Evolutionary conservation across 2,797 vertebrate genomes (phyloP).

Genomic region (Leptoclinus maculatus): DNA sequence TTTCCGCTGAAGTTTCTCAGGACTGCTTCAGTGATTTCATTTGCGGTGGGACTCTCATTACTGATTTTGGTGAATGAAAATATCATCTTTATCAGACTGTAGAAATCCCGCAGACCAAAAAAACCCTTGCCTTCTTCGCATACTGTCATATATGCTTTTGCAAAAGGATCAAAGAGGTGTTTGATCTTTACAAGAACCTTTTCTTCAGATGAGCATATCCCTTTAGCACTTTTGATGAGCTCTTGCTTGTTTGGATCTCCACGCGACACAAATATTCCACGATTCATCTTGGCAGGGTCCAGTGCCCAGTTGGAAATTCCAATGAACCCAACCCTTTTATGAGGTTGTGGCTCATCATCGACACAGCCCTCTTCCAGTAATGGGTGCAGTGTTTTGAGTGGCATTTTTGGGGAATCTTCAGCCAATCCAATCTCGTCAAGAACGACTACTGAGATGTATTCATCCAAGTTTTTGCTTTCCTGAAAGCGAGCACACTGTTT

Average conservation of each 20-base stretch:
- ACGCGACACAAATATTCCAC: conserved; percentile 89
- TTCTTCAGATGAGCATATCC: conserved; percentile 88
- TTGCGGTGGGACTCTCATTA: conserved; percentile 59
- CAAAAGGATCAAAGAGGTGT: conserved; percentile 84
- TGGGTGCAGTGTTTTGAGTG: conserved; percentile 92
- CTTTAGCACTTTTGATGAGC: conserved; percentile 87
- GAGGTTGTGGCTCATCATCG: conserved; percentile 88
- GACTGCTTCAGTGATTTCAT: conserved; percentile 82
- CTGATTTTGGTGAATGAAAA: conserved; percentile 82
- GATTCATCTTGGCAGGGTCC: conserved; percentile 93
- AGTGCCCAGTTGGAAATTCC: conserved; percentile 94
- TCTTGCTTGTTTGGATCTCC: conserved; percentile 81
- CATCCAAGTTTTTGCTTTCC: conserved; percentile 89
- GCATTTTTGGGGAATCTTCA: conserved; percentile 94
- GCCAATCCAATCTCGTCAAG: conserved; percentile 94
- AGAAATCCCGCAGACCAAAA: conserved; percentile 93
- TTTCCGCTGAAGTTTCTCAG: conserved; percentile 92
- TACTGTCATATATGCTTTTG: conserved; percentile 84
- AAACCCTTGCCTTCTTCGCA: conserved; percentile 87
- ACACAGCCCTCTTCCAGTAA: conserved; percentile 94
- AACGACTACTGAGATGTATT: conserved; percentile 92
- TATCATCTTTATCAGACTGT: conserved; percentile 94
- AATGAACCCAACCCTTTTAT: conserved; percentile 92
- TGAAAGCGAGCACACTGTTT: conserved; percentile 90
- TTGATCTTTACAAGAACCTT: conserved; percentile 80